Base-by-base conservation (phyloP, 2,113 vertebrate species). In the Callochromis pleurospilus region DNA sequence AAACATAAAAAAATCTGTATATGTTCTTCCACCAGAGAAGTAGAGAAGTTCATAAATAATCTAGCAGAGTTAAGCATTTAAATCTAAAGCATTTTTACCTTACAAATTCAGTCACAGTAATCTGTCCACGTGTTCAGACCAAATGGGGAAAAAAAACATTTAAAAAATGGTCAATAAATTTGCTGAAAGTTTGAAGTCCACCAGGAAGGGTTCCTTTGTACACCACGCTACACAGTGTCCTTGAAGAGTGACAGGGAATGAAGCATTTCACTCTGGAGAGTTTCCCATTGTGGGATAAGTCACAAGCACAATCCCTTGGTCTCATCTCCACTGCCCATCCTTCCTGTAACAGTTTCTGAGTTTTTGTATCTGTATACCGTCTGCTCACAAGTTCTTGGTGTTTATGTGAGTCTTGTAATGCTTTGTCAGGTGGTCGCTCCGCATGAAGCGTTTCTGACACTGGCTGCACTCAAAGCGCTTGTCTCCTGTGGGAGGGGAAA, bases 341-440 rank as follows among this genome's bases (percentile, higher is more conserved):
- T 36, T 87, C 81, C 83, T 90, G 81, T 42, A 19, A 87, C 90
- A 86, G 90, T 89, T 84, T 89, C 21, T 82, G 73, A 83, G 62
- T 88, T 73, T 87, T 55, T 31, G 58, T 90, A 26, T 60, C 77
- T 80, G 79, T 54, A 12, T 14, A 14, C 36, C 33, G 38, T 79
- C 79, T 10, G 54, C 91, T 98, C 97, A 99, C 96, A 99, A 96
- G 96, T 98, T 99, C 97, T 99, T 99, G 91, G 98, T 98, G 97
- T 98, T 98, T 94, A 99, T 97, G 96, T 99, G 98, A 51, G 98
- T 99, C 94, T 99, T 99, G 90, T 98, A 99, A 96, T 99, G 98
- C 96, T 99, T 99, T n/a, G 98, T 98, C 89, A 99, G 97, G 94
- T 99, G 98, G 95, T 99, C 98, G 17, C 98, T 99, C 94, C 98